These are phyloP conservation scores for Amiota mariae DNA, from an alignment of 2,888 invertebrate species.

Conservation along the genomic window DNA sequence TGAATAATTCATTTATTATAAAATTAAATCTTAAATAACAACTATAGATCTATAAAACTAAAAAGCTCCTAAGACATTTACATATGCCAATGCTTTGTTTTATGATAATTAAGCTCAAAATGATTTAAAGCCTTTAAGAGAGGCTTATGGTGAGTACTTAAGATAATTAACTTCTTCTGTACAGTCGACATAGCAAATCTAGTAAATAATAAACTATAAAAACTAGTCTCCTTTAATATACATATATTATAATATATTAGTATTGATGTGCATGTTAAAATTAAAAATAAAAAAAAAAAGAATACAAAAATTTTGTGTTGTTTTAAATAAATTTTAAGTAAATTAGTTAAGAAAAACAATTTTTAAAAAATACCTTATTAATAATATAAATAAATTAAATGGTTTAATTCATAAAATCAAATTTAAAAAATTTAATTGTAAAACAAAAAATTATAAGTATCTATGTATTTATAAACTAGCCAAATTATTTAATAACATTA, in stretches of 20 bases:
- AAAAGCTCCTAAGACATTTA: too few species aligned
- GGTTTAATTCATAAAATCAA: background rate
- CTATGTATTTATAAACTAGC: slow-evolving; percentile 24
- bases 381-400: slow-evolving; percentile 8
- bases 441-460: background rate
- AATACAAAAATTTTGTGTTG: slow-evolving; percentile 5
- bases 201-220: background rate
- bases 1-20: too few species aligned
- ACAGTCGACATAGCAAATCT: background rate
- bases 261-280: background rate
- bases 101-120: too few species aligned
- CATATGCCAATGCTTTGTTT: too few species aligned
- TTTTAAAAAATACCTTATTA: background rate
- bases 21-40: too few species aligned
- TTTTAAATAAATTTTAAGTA: slow-evolving; percentile 8
- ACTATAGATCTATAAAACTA: too few species aligned
- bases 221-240: background rate
- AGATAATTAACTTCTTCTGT: background rate
- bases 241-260: too few species aligned
- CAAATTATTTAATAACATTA: slow-evolving; percentile 21
- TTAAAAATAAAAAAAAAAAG: too few species aligned
- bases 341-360: slow-evolving; percentile 19
- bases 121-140: too few species aligned
- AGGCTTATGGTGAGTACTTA: too few species aligned
- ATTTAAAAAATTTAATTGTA: background rate